Evolutionary conservation across 2,888 invertebrate species (phyloP).

Genomic region (Chrysomela aeneicollis): DNA sequence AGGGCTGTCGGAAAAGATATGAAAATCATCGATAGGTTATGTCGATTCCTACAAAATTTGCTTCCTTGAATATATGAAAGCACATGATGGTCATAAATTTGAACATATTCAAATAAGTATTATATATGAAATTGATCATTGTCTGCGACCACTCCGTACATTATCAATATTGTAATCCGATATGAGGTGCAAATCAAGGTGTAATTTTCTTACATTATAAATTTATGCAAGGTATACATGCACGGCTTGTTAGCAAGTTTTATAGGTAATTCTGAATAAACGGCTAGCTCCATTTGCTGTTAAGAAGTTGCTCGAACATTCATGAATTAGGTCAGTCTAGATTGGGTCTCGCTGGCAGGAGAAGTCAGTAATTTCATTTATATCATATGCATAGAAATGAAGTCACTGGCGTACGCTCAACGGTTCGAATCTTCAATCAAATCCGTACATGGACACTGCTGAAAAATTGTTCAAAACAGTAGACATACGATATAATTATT

Average conservation of each 20-base stretch:
- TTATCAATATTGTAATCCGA: neutral
- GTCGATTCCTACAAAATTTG: too few species aligned
- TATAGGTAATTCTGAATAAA: conserved; percentile 25
- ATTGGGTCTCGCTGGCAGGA: conserved; percentile 13
- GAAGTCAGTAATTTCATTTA: neutral
- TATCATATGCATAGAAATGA: neutral
- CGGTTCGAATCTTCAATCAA: too few species aligned
- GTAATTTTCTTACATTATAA: conserved; percentile 11
- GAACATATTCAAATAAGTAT: too few species aligned
- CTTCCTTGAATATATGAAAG: too few species aligned
- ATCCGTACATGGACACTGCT: too few species aligned
- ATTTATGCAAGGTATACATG: conserved; percentile 7
- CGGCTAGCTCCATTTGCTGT: conserved; percentile 43
- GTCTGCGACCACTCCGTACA: too few species aligned
- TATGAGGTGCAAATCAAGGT: neutral
- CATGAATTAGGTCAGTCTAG: conserved; percentile 51
- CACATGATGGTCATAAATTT: too few species aligned
- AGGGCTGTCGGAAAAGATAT: too few species aligned
- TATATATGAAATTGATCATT: too few species aligned
- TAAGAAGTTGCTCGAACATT: conserved; percentile 50
- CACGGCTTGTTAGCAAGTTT: conserved; percentile 32
- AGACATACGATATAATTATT: too few species aligned
- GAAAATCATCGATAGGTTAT: too few species aligned
- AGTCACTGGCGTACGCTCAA: neutral
- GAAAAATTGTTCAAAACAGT: too few species aligned